Percentiles rank a stretch among this genome's conserved stretches.
These are phyloP conservation scores for Leuciscus waleckii DNA, from an alignment of 2,797 vertebrate genomes.

Conservation along the genomic window DNA sequence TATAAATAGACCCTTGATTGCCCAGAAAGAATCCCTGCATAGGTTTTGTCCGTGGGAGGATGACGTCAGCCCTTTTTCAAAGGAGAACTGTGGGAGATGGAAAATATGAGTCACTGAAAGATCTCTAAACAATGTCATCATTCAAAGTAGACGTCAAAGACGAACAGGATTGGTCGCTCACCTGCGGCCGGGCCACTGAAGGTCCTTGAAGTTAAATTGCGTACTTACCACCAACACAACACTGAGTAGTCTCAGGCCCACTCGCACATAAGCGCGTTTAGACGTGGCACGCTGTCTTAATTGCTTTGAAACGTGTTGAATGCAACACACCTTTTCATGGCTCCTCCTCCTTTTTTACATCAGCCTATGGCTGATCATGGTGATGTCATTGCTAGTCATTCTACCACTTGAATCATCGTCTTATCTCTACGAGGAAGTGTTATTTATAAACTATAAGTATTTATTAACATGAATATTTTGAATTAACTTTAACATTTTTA, in stretches of 20 bases:
- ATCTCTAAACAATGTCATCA: constrained; percentile 48
- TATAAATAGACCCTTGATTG: constrained; percentile 40
- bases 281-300: background rate
- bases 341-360: background rate
- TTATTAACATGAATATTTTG: background rate
- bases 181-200: constrained; percentile 25
- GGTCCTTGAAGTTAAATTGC: background rate
- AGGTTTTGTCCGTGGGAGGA: constrained; percentile 50
- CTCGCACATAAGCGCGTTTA: background rate
- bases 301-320: background rate
- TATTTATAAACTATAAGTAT: background rate
- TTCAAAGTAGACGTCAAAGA: constrained; percentile 24
- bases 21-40: constrained; percentile 34
- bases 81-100: constrained; percentile 48
- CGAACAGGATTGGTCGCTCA: constrained; percentile 19
- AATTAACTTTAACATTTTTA: background rate
- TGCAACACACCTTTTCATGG: constrained; percentile 1
- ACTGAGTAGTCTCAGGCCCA: background rate
- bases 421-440: background rate
- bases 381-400: background rate
- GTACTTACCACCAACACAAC: constrained; percentile 3
- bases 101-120: constrained; percentile 59
- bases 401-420: background rate
- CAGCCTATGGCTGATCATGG: background rate
- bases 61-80: constrained; percentile 50